Percentiles rank a stretch among this genome's conserved stretches.
Evolutionary conservation across 2,797 vertebrate species (phyloP).

Genomic region (Acanthiza pusilla): DNA sequence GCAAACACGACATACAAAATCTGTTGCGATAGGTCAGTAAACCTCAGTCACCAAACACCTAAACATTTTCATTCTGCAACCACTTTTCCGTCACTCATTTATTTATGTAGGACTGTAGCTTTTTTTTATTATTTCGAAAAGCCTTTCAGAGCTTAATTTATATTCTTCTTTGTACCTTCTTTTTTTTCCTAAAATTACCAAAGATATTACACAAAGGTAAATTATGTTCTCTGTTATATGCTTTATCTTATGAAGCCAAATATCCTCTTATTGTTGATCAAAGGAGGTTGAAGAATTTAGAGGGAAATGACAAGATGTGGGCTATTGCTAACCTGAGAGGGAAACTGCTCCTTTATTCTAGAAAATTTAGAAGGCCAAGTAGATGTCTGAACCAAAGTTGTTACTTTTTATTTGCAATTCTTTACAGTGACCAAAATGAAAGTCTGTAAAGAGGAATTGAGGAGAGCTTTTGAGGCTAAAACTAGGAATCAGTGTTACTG

Average conservation of each 20-base stretch:
- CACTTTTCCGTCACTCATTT: conserved; percentile 79
- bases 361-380: conserved; percentile 76
- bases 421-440: conserved; percentile 85
- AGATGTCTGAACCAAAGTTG: conserved; percentile 86
- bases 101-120: conserved; percentile 83
- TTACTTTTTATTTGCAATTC: conserved; percentile 77
- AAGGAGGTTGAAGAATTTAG: conserved; percentile 78
- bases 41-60: conserved; percentile 64
- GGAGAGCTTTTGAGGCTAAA: conserved; percentile 67
- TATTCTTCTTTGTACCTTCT: conserved; percentile 77
- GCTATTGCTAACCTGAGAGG: conserved; percentile 74
- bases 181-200: conserved; percentile 90
- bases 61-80: conserved; percentile 75
- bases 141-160: conserved; percentile 82
- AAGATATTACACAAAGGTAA: conserved; percentile 93
- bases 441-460: conserved; percentile 65
- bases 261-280: conserved; percentile 89
- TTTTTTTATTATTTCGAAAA: conserved; percentile 75
- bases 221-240: conserved; percentile 92
- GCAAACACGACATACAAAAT: conserved; percentile 1
- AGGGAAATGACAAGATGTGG: conserved; percentile 75
- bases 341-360: conserved; percentile 76
- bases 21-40: conserved; percentile 43
- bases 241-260: conserved; percentile 98
- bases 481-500: conserved; percentile 72